Evolutionary conservation across 2,888 invertebrate species (phyloP), one percentile per base, ranked within the genome.

Genomic region (Catocala nupta): DNA sequence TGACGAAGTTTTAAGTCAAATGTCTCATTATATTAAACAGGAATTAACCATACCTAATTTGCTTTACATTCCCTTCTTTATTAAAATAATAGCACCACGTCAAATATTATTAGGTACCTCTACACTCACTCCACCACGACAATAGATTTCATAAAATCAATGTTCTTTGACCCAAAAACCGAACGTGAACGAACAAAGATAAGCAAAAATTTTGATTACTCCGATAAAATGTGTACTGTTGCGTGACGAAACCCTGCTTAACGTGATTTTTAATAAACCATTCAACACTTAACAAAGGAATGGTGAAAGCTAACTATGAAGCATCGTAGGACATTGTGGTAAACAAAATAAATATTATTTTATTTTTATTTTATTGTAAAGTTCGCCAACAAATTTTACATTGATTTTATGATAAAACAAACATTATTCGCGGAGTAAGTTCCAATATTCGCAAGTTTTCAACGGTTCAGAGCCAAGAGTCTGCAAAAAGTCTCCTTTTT

Each of bases 131-230:
- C 47, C 45, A 54, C 54, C n/a, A 10, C 50, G 44, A 47, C 43
- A 36, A 65, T 49, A 52, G 45, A 63, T 62, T 64, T 63, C 36
- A 67, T 45, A 56, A 66, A 66, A 68, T 65, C 63, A 68, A 76
- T 67, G 57, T 68, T 34, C 55, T 66, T 68, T 70, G 74, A 74
- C 76, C 72, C 60, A 78, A 73, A 76, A 76, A 60, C 54, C 45
- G 48, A 64, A 58, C 33, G 47, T 47, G 54, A 68, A 61, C 47
- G 50, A 39, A 42, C 55, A 63, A 66, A 67, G 75, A 73, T 78
- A 71, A 77, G 69, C 63, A 10, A 75, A 62, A 72, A 62, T 63
- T 60, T 51, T 57, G 58, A 66, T 75, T 69, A 43, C 44, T 12
- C 54, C 61, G 65, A 67, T 72, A 70, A 74, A 59, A 65, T 12